These are phyloP conservation scores for Heliconius ethilla DNA, from an alignment of 2,888 invertebrate genomes.

Conservation along the genomic window DNA sequence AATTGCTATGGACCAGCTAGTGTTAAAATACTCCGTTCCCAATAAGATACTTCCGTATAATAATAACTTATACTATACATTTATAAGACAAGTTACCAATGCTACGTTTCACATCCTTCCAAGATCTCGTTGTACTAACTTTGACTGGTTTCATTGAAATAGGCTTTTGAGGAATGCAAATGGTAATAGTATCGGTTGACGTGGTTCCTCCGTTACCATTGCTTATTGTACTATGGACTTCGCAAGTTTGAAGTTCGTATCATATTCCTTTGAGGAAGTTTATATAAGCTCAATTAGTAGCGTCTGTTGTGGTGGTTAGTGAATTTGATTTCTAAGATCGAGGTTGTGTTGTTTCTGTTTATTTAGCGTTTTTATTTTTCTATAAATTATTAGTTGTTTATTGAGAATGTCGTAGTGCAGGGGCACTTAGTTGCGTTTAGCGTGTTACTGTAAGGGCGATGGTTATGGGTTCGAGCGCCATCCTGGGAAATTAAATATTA, in stretches of 20 bases:
- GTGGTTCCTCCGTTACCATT: constrained; percentile 10
- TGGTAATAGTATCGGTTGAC: constrained; percentile 9
- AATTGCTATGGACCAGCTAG: no score
- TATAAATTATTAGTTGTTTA: no score
- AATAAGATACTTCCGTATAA: no score
- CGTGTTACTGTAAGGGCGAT: no score
- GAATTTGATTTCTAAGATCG: no score
- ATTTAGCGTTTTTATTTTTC: no score
- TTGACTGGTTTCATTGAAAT: constrained; percentile 23
- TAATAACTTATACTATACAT: background rate
- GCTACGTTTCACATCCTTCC: background rate
- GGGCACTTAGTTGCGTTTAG: no score
- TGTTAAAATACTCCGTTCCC: no score
- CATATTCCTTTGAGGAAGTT: constrained; percentile 6
- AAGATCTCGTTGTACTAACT: constrained; percentile 27
- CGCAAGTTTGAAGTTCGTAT: constrained; percentile 9
- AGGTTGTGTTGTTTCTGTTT: no score
- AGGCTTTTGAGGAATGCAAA: constrained; percentile 33
- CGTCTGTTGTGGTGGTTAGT: no score
- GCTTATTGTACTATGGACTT: constrained; percentile 5
- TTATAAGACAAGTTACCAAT: background rate
- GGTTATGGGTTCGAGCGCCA: no score
- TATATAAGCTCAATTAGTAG: constrained; percentile 7
- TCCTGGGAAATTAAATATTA: background rate
- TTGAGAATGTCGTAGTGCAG: no score